Conservation (phyloP, 2,888 invertebrate genomes). For the Meloe dianella region DNA sequence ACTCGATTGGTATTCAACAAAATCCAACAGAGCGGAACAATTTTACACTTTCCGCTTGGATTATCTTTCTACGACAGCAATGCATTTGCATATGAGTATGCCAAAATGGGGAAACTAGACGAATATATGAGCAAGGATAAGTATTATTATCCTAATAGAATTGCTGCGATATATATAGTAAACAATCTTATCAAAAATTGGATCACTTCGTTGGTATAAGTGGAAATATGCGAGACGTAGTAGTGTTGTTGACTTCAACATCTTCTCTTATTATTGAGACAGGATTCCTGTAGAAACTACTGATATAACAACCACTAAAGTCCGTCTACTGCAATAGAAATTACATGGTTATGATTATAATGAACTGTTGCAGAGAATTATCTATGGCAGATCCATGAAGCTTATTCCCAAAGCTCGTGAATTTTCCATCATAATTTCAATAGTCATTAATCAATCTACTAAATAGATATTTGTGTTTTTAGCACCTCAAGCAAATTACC, state of each 20-base stretch:
- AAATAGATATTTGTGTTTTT: neutral
- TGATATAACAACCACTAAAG: no score
- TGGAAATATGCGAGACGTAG: no score
- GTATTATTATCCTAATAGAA: neutral
- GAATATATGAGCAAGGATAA: neutral
- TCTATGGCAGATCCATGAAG: neutral
- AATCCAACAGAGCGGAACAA: slow-evolving; percentile 14
- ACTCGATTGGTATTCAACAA: slow-evolving; percentile 10
- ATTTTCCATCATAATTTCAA: neutral
- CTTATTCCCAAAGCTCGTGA: neutral
- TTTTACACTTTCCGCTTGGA: slow-evolving; percentile 10
- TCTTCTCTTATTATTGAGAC: no score
- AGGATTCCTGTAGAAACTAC: no score
- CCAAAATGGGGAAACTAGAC: neutral
- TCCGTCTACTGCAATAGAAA: neutral
- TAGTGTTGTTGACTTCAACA: no score
- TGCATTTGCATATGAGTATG: slow-evolving; percentile 11
- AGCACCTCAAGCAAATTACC: no score
- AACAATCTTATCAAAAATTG: neutral
- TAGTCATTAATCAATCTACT: neutral
- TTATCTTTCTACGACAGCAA: slow-evolving; percentile 7
- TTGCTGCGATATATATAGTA: neutral
- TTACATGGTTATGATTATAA: neutral
- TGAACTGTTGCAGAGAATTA: neutral
- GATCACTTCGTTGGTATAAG: neutral